These are phyloP conservation scores for Hydractinia symbiolongicarpus DNA, from an alignment of 30 jellyfish, hydroid and myxozoan genomes.

Conservation along the genomic window DNA sequence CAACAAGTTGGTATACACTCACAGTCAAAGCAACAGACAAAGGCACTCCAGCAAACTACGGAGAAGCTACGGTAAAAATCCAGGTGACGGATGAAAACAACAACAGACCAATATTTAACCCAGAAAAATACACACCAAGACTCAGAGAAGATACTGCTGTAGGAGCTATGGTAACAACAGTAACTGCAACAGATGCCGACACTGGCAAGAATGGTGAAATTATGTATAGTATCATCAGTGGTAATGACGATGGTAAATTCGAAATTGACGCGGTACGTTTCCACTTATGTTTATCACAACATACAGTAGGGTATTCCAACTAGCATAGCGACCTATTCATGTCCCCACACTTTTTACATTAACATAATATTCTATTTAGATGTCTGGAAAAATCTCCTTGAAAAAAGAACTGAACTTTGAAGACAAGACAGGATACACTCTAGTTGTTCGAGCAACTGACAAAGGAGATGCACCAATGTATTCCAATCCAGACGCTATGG, in stretches of 20 bases:
- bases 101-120: not conserved
- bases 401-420: slow-evolving; percentile 22
- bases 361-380: not conserved
- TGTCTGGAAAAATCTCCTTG: slow-evolving; percentile 17
- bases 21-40: slow-evolving; percentile 16
- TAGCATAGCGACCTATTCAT: no score
- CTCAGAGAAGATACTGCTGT: slow-evolving; percentile 25
- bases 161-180: not conserved
- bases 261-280: slow-evolving; percentile 1
- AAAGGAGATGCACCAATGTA: slow-evolving; percentile 20
- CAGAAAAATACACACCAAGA: not conserved
- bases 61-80: not conserved
- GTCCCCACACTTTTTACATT: no score
- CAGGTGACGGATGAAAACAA: not conserved
- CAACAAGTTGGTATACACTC: not conserved
- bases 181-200: slow-evolving; percentile 23
- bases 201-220: slow-evolving; percentile 29
- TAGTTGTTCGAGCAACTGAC: slow-evolving; percentile 27
- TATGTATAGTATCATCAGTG: slow-evolving; percentile 9
- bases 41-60: not conserved
- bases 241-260: not conserved
- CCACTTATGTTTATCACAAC: slow-evolving; percentile 5
- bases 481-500: not conserved
- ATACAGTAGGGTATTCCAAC: no score
- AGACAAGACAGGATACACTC: not conserved